Percentiles rank a stretch among this genome's conserved stretches.
Conservation (phyloP, 2,113 vertebrate genomes). For the Pampusana beccarii region DNA sequence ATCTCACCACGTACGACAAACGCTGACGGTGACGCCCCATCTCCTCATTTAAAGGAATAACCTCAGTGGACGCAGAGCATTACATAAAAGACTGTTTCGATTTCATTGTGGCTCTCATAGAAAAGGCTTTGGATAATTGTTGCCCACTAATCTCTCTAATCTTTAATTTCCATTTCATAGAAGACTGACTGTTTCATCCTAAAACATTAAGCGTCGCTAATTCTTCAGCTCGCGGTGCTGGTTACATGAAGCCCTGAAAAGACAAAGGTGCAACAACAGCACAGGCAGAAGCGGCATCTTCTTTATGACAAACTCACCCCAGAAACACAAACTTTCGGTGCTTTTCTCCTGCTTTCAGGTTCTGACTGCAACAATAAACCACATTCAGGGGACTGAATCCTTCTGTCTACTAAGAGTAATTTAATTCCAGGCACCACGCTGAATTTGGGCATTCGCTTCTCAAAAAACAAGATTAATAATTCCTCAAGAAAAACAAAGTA, state of each 20-base stretch:
- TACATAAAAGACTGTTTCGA: background rate
- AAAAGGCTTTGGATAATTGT: background rate
- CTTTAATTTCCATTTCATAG: background rate
- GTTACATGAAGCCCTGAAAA: background rate
- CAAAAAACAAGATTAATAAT: background rate
- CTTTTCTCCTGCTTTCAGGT: background rate
- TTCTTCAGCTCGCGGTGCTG: background rate
- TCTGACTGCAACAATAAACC: background rate
- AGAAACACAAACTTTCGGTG: background rate
- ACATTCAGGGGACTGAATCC: background rate
- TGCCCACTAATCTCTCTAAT: constrained; percentile 4
- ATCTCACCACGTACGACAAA: background rate
- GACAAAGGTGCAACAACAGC: background rate
- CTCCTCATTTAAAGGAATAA: background rate
- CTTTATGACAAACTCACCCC: background rate
- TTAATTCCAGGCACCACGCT: background rate
- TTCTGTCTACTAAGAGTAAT: background rate
- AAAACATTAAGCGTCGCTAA: background rate
- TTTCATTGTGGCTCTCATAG: background rate
- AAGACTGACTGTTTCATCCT: background rate
- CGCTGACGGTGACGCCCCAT: background rate
- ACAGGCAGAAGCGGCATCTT: background rate
- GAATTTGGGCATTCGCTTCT: background rate
- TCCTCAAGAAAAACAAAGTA: background rate
- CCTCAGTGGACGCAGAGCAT: background rate